Base-by-base conservation (phyloP, 92 coral and sea anemone genomes). In the Zoanthus gigantus region DNA sequence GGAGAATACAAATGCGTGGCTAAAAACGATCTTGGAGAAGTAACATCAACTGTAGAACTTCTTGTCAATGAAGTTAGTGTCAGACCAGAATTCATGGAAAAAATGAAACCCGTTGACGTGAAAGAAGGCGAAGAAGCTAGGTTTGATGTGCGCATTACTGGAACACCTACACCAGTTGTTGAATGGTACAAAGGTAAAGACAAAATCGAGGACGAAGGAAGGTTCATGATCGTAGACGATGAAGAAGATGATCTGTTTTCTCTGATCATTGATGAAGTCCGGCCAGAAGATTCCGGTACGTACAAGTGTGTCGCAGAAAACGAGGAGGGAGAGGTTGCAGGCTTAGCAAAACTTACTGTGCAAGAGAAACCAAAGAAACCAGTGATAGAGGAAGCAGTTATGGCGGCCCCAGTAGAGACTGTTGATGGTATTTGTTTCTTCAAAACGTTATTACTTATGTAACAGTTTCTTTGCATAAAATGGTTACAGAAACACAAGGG, bases 121-220 rank as follows among this genome's bases (percentile, higher is more conserved):
- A 53, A 86, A 32, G 97, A 69, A 45, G 98, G 97, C 30, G 91
- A 92, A 17, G 94, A 92, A 88, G 98, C 94, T 6, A 93, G 92
- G 68, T 91, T 96, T 77, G 98, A 92, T 83, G 98, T 95, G 15
- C 93, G 90, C 9, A 93, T 96, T 5, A 79, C 91, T 34, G 98
- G 98, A 6, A 61, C 61, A 10, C 97, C 95, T 13, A 91, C 82
- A 50, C 94, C 98, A 37, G 85, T 87, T 34, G 95, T 97, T n/a
- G 99, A 95, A 67, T 97, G 99, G 99, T 87, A 91, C 84, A 92
- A 93, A 90, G 96, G 84, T n/a, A 96, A 92, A 29, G 87, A 92
- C 53, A 90, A 92, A 88, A 72, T 97, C 63, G 93, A 91, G 69
- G 98, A 93, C 52, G 92, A 88, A 71, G 99, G 96, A 53, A 92